These are phyloP conservation scores for Scopus umbretta DNA, from an alignment of 2,113 vertebrate species.

Conservation along the genomic window DNA sequence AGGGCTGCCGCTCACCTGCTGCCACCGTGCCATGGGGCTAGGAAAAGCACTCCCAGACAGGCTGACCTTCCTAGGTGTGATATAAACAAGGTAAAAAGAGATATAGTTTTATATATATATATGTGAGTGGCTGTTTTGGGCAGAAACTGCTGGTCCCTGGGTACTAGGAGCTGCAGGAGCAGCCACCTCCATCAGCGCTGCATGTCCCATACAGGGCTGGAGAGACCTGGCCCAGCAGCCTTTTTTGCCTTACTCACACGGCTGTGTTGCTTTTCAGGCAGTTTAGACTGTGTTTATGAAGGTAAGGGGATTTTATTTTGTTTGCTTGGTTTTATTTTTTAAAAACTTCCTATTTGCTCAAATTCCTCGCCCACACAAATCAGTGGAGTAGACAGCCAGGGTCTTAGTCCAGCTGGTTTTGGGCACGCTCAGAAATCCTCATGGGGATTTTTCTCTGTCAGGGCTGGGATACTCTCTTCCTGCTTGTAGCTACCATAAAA, in stretches of 20 bases:
- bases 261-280: background rate
- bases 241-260: rapidly evolving
- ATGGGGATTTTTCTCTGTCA: background rate
- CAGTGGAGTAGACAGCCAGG: background rate
- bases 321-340: background rate
- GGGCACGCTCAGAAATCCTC: background rate
- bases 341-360: background rate
- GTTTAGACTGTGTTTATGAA: background rate
- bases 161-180: background rate
- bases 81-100: background rate
- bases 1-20: background rate
- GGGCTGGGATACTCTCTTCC: background rate
- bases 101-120: background rate
- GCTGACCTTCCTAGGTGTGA: background rate
- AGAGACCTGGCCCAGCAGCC: background rate
- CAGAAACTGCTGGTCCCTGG: background rate
- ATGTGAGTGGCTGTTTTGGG: background rate
- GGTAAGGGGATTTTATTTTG: background rate
- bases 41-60: background rate
- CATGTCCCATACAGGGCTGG: background rate
- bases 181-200: background rate
- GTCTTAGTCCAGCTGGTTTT: background rate
- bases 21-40: rapidly evolving
- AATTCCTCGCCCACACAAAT: background rate
- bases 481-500: background rate